These are phyloP conservation scores for Rambutsinella grinnellia DNA, from an alignment of 2,888 invertebrate species.

Conservation along the genomic window DNA sequence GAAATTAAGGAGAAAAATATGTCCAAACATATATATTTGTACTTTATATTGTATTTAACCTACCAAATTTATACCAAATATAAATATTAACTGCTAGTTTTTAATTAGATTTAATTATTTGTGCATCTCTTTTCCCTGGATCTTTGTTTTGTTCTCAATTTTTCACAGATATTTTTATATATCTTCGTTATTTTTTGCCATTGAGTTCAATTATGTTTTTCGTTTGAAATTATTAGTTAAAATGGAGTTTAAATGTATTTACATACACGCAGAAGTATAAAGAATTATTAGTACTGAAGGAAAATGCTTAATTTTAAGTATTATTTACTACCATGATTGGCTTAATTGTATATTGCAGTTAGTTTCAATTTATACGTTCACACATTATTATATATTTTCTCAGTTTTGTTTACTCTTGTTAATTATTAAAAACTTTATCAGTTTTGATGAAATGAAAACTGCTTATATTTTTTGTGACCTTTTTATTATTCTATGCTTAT, in stretches of 20 bases:
- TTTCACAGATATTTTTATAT: constrained; percentile 53
- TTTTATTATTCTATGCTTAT: constrained; percentile 7
- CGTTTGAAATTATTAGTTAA: neutral
- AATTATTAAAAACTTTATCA: constrained; percentile 20
- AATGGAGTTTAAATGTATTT: neutral
- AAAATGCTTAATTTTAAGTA: constrained; percentile 3
- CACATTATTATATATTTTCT: constrained; percentile 31
- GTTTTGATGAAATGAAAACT: constrained; percentile 7
- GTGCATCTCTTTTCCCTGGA: constrained; percentile 52
- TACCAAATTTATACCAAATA: constrained; percentile 49
- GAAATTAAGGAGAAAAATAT: neutral
- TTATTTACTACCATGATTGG: constrained; percentile 32
- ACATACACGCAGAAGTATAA: neutral
- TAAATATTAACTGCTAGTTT: constrained; percentile 14
- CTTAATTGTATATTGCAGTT: neutral
- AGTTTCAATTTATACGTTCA: constrained; percentile 27
- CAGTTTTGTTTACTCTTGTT: constrained; percentile 32
- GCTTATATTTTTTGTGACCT: constrained; percentile 52
- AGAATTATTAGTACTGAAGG: neutral
- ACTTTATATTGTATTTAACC: constrained; percentile 5
- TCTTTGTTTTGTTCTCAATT: constrained; percentile 49
- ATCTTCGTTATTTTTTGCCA: constrained; percentile 22
- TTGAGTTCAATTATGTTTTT: neutral
- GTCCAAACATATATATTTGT: neutral
- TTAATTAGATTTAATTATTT: constrained; percentile 32